These are phyloP conservation scores for Poeciliopsis occidentalis DNA, from an alignment of 2,113 vertebrate genomes.

Conservation along the genomic window DNA sequence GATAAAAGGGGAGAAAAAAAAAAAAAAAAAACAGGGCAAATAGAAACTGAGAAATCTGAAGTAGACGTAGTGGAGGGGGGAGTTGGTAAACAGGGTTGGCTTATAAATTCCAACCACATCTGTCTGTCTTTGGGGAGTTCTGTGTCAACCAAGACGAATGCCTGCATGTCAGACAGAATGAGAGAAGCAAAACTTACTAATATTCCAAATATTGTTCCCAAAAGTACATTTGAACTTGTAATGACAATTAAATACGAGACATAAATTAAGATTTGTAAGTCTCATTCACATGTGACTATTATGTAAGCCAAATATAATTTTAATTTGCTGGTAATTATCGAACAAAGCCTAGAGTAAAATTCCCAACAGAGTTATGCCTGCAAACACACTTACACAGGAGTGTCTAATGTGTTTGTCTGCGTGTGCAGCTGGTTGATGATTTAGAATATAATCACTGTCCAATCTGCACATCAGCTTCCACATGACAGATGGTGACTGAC, in stretches of 20 bases:
- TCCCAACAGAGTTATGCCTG: neutral
- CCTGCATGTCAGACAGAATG: conserved; percentile 16
- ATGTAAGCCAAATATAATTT: neutral
- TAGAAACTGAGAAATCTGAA: neutral
- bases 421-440: neutral
- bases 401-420: neutral
- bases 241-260: neutral
- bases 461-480: neutral
- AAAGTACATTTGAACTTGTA: neutral
- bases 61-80: neutral
- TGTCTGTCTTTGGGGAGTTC: conserved; percentile 22
- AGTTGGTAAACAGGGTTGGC: conserved; percentile 28
- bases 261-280: neutral
- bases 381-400: neutral
- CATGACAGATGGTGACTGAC: conserved; percentile 32
- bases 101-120: conserved; percentile 15
- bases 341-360: neutral
- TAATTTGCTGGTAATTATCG: conserved; percentile 1
- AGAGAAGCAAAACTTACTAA: neutral
- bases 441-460: conserved; percentile 13
- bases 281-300: neutral
- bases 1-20: neutral
- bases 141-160: conserved; percentile 12
- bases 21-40: neutral
- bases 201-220: conserved; percentile 6